phyloP scores from a whole-genome alignment of 2,797 vertebrate species.

The Tangara arthus region DNA sequence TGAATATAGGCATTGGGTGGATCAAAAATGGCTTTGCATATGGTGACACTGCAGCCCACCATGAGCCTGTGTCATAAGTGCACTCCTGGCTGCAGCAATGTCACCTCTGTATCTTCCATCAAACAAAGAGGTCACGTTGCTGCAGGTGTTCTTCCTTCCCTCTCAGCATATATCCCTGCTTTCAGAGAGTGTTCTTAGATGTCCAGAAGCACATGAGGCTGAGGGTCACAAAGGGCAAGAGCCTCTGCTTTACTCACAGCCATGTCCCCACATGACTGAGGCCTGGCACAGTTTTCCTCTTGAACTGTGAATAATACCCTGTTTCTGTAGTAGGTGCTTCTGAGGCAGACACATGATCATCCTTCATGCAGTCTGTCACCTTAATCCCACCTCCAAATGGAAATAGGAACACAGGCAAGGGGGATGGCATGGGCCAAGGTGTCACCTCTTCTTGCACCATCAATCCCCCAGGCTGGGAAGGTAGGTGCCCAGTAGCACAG shows the following conservation, averaged over 20 bases:
- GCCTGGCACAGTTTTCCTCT: not conserved
- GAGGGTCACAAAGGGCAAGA: not conserved
- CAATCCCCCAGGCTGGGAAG: not conserved
- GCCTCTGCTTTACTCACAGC: not conserved
- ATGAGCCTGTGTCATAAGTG: not conserved
- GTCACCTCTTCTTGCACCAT: not conserved
- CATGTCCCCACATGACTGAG: not conserved
- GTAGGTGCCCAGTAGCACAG: fast-evolving
- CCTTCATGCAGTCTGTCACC: not conserved
- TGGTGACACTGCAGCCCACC: not conserved
- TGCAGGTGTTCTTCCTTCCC: not conserved
- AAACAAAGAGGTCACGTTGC: not conserved
- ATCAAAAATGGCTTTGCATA: not conserved
- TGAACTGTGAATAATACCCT: not conserved
- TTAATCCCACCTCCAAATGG: fast-evolving
- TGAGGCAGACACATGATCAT: not conserved
- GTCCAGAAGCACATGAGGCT: fast-evolving
- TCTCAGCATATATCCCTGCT: not conserved
- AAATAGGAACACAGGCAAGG: not conserved
- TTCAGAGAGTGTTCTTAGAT: not conserved
- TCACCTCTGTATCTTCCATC: not conserved
- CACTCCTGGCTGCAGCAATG: not conserved
- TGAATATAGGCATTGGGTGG: not conserved
- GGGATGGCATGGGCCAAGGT: not conserved
- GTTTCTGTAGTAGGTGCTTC: not conserved